Conservation (phyloP, 2,888 invertebrate genomes). For the Pandemis cinnamomeana region DNA sequence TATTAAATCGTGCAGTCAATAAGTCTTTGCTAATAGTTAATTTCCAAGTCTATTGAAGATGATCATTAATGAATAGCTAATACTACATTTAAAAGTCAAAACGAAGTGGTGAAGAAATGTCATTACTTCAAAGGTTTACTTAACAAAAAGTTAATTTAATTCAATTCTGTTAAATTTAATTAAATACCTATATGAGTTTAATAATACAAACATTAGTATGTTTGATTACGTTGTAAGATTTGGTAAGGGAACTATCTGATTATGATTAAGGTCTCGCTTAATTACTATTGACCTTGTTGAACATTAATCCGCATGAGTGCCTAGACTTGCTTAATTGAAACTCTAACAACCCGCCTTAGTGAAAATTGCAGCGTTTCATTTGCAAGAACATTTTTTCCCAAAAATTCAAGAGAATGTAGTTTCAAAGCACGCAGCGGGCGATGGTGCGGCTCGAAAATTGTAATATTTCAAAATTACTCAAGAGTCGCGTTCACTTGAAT, state of each 20-base stretch:
- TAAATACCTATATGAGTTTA: not conserved
- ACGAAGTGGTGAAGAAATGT: not conserved
- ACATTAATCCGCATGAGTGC: not conserved
- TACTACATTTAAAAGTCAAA: constrained; percentile 30
- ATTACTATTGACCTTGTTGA: not conserved
- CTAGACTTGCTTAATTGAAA: not conserved
- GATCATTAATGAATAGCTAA: constrained; percentile 38
- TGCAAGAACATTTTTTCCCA: not conserved
- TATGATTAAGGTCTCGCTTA: not conserved
- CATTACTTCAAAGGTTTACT: not conserved
- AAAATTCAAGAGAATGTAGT: constrained; percentile 33
- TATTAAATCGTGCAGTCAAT: constrained; percentile 31
- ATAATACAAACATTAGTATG: not conserved
- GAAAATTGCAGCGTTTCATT: not conserved
- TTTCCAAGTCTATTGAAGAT: constrained; percentile 27
- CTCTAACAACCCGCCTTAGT: too few relatives aligned
- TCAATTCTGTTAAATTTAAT: not conserved
- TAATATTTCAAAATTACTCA: constrained; percentile 85
- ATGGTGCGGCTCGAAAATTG: constrained; percentile 79
- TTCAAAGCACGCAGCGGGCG: constrained; percentile 53
- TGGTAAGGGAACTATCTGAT: not conserved
- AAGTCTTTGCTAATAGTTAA: constrained; percentile 38
- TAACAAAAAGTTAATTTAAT: too few relatives aligned
- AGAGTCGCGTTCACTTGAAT: constrained; percentile 83
- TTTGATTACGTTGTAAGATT: not conserved